Evolutionary conservation across 2,888 invertebrate species (phyloP), one percentile per base, ranked within the genome.

Genomic region (Cosmia trapezina): DNA sequence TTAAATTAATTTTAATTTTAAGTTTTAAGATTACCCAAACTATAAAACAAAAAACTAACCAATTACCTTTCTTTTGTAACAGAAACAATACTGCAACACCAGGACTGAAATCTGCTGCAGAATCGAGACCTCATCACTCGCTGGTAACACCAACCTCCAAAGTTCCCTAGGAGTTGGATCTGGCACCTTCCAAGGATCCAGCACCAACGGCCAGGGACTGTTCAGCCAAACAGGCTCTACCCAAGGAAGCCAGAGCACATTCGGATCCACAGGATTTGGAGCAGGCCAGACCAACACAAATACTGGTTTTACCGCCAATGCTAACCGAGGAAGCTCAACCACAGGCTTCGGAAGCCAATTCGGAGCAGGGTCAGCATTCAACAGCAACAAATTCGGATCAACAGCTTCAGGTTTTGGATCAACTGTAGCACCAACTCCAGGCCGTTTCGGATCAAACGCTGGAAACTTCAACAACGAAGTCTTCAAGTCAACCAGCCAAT

Each of bases 31-130:
- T 17, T 0, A 45, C 8, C 49, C 19, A 49, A 49, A n/a, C 1
- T 0, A n/a, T 51, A 5, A n/a, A 56, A 43, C 2, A 12, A 51
- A n/a, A 56, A 43, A 5, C n/a, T 82, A 56, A 82, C 57, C 47
- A 62, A 68, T 47, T 0, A 4, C 1, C 8, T 86, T 76, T 84
- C 57, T 47, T 49, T 93, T 94, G 92, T 94, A 91, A 86, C 93
- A 96, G 96, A 95, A 95, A 81, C 95, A 95, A 70, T 96, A 94
- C 89, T 96, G 96, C 93, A 95, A 94, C 86, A 88, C 91, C 2
- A 91, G 92, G 5, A 93, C 93, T 0, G 96, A 96, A 89, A 92
- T 95, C 74, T 96, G 96, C 94, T 96, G 96, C 91, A 92, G 95
- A 72, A 89, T 96, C 61, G 95, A 95, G 76, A 87, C 92, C 17